phyloP scores from a whole-genome alignment of 2,113 vertebrate genomes.

The Amblyornis subalaris region DNA sequence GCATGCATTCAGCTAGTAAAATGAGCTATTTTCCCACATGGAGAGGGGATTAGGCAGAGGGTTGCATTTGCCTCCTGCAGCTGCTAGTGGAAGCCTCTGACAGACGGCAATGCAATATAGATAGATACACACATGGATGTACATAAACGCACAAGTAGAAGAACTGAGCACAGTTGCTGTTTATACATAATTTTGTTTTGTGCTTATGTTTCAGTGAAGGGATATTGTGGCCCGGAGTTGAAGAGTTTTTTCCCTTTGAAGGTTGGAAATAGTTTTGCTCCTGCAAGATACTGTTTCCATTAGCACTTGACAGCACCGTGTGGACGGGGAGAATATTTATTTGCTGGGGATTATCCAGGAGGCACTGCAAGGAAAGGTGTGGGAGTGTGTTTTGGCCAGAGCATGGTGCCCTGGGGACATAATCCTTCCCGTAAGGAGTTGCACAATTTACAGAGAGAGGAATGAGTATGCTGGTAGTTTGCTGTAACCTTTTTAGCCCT shows the following conservation, averaged over 20 bases:
- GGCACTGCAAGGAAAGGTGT: neutral
- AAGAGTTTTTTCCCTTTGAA: neutral
- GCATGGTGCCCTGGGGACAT: neutral
- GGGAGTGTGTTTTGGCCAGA: neutral
- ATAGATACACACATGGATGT: accelerated
- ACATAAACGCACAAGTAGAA: accelerated
- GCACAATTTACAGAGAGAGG: neutral
- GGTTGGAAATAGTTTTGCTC: neutral
- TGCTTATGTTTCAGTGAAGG: neutral
- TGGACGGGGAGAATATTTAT: neutral
- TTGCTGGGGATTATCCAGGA: neutral
- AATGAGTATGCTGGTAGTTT: neutral
- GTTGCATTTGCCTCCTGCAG: neutral
- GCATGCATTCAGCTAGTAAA: neutral
- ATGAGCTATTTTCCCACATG: neutral
- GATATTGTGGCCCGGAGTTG: neutral
- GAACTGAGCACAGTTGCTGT: neutral
- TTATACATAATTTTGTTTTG: neutral
- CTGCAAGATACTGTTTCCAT: neutral
- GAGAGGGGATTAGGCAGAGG: neutral
- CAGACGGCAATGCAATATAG: accelerated
- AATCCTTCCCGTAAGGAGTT: neutral
- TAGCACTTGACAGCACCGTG: neutral
- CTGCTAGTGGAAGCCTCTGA: neutral
- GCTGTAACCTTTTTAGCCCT: neutral